Percentiles rank a stretch among this genome's conserved stretches.
phyloP scores from a whole-genome alignment of 2,888 invertebrate genomes.

The Perdita meconis region DNA sequence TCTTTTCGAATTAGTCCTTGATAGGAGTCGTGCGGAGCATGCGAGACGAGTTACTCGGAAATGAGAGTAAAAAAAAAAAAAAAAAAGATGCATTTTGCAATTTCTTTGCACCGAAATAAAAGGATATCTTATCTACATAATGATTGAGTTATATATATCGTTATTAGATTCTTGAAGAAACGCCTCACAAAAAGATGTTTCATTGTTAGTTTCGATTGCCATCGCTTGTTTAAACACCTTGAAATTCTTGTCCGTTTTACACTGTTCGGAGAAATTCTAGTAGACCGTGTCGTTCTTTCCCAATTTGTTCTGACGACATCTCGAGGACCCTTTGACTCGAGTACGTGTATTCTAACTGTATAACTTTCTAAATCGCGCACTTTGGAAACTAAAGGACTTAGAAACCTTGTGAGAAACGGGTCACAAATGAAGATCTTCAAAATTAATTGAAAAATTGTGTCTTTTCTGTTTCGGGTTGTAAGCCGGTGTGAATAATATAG shows the following conservation, averaged over 20 bases:
- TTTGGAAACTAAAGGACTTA: not conserved
- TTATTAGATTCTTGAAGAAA: too few relatives aligned
- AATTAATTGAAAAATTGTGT: not conserved
- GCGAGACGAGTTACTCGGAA: constrained; percentile 47
- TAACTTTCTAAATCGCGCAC: constrained; percentile 25
- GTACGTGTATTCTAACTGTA: not conserved
- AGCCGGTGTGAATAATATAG: too few relatives aligned
- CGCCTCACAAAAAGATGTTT: not conserved
- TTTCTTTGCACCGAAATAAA: not conserved
- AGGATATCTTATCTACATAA: not conserved
- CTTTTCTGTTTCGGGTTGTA: too few relatives aligned
- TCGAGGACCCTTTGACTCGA: not conserved
- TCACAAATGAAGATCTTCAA: too few relatives aligned
- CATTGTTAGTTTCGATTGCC: constrained; percentile 2
- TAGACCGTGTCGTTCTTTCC: constrained; percentile 33
- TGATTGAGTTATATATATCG: too few relatives aligned
- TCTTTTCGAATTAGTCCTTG: constrained; percentile 63
- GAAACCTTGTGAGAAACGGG: not conserved
- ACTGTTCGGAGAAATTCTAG: constrained; percentile 66
- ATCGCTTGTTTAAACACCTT: constrained; percentile 31
- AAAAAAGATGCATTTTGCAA: constrained; percentile 19
- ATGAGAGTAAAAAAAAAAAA: constrained; percentile 6
- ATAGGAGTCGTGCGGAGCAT: constrained; percentile 45
- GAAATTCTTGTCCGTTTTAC: constrained; percentile 51
- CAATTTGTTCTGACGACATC: constrained; percentile 49